Conservation (phyloP, 1,140 invertebrate genomes). For the Trichoplusia ni region DNA sequence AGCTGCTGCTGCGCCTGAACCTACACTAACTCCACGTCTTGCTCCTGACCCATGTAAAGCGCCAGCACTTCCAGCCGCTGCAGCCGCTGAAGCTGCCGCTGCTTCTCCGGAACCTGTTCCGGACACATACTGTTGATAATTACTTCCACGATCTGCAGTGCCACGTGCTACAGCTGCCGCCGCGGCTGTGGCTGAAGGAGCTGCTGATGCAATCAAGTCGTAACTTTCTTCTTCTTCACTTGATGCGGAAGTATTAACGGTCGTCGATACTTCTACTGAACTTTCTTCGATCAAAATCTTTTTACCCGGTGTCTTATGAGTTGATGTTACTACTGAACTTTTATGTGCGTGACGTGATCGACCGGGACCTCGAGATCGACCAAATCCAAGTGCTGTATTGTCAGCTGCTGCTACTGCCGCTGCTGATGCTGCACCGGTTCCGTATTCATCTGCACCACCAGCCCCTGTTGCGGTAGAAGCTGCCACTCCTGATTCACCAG, state of each 20-base stretch:
- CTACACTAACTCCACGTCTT: not conserved
- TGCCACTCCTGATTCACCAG: not conserved
- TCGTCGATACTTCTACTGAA: too few relatives aligned
- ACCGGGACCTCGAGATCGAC: too few relatives aligned
- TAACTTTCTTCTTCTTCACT: not conserved
- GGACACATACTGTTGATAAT: not conserved
- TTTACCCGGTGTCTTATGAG: too few relatives aligned
- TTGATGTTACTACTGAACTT: too few relatives aligned
- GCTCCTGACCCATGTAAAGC: not conserved
- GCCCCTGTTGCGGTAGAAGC: too few relatives aligned
- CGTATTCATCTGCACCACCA: too few relatives aligned
- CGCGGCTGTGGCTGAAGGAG: slow-evolving; percentile 6
- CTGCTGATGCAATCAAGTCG: not conserved
- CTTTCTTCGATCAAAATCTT: too few relatives aligned
- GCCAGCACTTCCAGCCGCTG: slow-evolving; percentile 11
- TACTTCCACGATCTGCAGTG: not conserved
- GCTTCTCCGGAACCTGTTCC: slow-evolving; percentile 2
- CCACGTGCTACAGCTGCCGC: not conserved
- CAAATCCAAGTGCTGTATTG: too few relatives aligned
- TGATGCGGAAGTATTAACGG: not conserved
- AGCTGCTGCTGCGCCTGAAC: slow-evolving; percentile 6
- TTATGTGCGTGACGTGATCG: too few relatives aligned
- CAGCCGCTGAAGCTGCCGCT: slow-evolving; percentile 7
- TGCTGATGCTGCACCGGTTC: too few relatives aligned
- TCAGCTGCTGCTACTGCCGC: too few relatives aligned